Evolutionary conservation across 2,888 invertebrate genomes (phyloP).

Genomic region (Eumacrocentrus americanus): DNA sequence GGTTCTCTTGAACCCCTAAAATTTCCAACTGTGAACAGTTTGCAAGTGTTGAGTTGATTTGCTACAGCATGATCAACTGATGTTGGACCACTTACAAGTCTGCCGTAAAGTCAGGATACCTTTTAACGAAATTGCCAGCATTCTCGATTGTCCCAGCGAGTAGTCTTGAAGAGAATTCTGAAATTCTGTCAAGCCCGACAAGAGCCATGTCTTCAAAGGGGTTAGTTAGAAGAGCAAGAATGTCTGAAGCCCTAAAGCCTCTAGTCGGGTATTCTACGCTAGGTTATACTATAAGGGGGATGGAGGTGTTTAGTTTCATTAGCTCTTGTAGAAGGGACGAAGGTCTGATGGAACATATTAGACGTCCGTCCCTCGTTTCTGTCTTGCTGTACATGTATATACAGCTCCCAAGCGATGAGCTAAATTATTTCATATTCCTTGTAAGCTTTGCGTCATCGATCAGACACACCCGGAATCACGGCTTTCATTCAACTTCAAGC

Average conservation of each 20-base stretch:
- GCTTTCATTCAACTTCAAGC: constrained; percentile 13
- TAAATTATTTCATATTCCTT: constrained; percentile 45
- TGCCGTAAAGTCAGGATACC: too few relatives aligned
- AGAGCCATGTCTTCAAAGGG: constrained; percentile 17
- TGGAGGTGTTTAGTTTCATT: constrained; percentile 35
- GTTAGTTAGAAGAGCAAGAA: constrained; percentile 27
- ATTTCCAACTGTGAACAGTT: constrained; percentile 2
- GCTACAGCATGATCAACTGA: too few relatives aligned
- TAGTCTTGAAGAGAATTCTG: not conserved
- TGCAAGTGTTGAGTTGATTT: not conserved
- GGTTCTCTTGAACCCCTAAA: constrained; percentile 1
- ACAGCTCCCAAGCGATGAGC: constrained; percentile 18
- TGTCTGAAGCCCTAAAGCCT: constrained; percentile 31
- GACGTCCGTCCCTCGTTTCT: constrained; percentile 46
- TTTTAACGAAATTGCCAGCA: not conserved
- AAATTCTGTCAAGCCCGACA: constrained; percentile 1
- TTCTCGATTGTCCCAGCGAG: not conserved
- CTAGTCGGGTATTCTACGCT: constrained; percentile 19
- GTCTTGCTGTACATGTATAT: too few relatives aligned
- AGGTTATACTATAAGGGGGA: not conserved
- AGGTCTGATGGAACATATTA: constrained; percentile 40
- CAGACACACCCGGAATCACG: constrained; percentile 7
- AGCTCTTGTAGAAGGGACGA: constrained; percentile 22
- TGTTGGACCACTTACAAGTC: too few relatives aligned
- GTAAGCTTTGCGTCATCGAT: constrained; percentile 34